Percentiles rank a stretch among this genome's conserved stretches.
These are phyloP conservation scores for Drosophila tripunctata DNA, from an alignment of 2,888 invertebrate genomes.

Conservation along the genomic window DNA sequence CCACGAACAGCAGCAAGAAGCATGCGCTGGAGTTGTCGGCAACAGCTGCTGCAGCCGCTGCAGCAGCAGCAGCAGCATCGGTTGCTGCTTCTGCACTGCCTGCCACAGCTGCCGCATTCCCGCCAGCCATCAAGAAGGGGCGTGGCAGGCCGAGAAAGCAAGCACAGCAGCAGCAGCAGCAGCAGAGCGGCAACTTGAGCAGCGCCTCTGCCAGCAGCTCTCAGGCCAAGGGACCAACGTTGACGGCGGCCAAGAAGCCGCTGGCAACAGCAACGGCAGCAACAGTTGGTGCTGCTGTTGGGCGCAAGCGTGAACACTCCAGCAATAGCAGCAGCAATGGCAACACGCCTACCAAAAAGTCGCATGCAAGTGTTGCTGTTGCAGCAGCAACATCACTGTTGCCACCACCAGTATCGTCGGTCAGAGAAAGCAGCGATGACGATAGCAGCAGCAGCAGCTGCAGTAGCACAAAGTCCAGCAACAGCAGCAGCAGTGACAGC, in stretches of 20 bases:
- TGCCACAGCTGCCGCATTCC: constrained; percentile 45
- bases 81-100: constrained; percentile 28
- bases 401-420: background rate
- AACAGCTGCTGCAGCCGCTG: constrained; percentile 10
- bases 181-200: constrained; percentile 70
- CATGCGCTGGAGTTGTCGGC: constrained; percentile 39
- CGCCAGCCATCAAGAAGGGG: constrained; percentile 78
- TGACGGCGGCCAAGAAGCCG: constrained; percentile 81
- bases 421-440: constrained; percentile 45
- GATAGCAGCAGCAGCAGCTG: constrained; percentile 60
- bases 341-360: constrained; percentile 74
- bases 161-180: constrained; percentile 49
- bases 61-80: constrained; percentile 18
- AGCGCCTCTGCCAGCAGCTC: constrained; percentile 75
- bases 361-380: background rate
- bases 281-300: constrained; percentile 32
- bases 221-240: constrained; percentile 80
- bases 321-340: constrained; percentile 64
- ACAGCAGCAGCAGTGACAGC: constrained; percentile 31
- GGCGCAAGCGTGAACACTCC: constrained; percentile 82
- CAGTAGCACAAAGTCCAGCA: constrained; percentile 43
- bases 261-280: constrained; percentile 53
- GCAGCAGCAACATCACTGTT: constrained; percentile 1
- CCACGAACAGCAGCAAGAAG: constrained; percentile 46
- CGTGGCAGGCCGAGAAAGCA: constrained; percentile 85